phyloP scores from a whole-genome alignment of 2,888 invertebrate genomes.

The Drosophila merina region DNA sequence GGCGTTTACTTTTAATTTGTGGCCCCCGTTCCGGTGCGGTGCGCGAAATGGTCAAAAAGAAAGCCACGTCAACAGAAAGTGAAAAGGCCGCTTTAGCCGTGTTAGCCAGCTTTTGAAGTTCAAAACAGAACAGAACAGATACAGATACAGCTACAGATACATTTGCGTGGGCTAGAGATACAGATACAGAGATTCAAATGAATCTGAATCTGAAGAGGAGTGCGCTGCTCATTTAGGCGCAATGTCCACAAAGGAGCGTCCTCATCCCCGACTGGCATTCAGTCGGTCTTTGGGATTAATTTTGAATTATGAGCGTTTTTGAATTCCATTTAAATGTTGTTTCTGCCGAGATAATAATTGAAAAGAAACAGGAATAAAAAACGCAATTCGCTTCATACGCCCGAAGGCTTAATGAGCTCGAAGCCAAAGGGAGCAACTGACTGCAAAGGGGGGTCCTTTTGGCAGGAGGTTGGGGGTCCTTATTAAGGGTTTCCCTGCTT shows the following conservation, averaged over 20 bases:
- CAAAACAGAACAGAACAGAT: constrained; percentile 47
- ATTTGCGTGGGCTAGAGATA: constrained; percentile 32
- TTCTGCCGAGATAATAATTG: constrained; percentile 60
- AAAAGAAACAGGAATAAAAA: background rate
- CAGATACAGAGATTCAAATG: constrained; percentile 28
- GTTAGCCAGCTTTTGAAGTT: constrained; percentile 14
- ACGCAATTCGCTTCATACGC: constrained; percentile 61
- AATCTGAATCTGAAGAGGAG: constrained; percentile 15
- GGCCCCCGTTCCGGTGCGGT: background rate
- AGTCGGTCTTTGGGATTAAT: constrained; percentile 71
- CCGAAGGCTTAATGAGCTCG: constrained; percentile 70
- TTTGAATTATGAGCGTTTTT: constrained; percentile 74
- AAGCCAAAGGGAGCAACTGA: background rate
- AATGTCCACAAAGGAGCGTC: constrained; percentile 54
- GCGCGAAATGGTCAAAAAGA: constrained; percentile 45
- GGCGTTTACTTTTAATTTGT: constrained; percentile 36
- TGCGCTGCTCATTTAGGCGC: constrained; percentile 70
- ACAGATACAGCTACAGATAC: constrained; percentile 42
- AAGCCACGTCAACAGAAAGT: constrained; percentile 68
- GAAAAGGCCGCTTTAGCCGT: constrained; percentile 28
- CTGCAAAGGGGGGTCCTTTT: background rate
- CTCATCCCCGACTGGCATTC: constrained; percentile 48
- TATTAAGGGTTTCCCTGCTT: background rate
- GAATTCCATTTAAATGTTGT: constrained; percentile 73
- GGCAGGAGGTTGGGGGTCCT: background rate